Percentiles rank a stretch among this genome's conserved stretches.
Conservation (phyloP, 2,888 invertebrate genomes). For the Athripsodes cinereus region DNA sequence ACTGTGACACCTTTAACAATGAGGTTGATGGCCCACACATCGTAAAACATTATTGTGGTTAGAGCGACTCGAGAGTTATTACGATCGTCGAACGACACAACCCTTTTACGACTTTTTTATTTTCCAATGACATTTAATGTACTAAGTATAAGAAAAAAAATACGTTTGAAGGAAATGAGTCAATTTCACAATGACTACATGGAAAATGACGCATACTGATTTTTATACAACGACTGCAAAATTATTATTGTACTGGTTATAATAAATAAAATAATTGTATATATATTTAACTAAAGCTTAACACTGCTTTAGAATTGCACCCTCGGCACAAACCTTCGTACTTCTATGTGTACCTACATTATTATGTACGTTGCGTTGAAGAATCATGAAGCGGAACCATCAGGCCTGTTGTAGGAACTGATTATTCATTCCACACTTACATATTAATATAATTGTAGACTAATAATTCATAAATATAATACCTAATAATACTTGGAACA, state of each 20-base stretch:
- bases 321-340: neutral
- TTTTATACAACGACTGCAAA: no score
- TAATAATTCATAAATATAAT: neutral
- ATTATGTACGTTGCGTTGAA: neutral
- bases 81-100: no score
- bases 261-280: no score
- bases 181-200: no score
- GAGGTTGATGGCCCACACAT: neutral
- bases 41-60: neutral
- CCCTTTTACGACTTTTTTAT: no score
- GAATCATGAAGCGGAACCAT: neutral
- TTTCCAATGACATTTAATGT: no score
- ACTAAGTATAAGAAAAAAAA: no score
- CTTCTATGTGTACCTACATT: no score
- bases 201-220: no score
- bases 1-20: neutral
- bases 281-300: no score
- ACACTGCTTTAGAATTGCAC: neutral
- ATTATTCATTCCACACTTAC: slow-evolving; percentile 1
- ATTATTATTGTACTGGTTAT: no score
- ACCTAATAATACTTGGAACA: neutral
- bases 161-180: no score
- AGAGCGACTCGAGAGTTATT: neutral
- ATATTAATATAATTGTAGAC: neutral
- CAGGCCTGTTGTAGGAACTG: neutral